Conservation (phyloP, 2,113 vertebrate species). For the Siphamia tubifer region DNA sequence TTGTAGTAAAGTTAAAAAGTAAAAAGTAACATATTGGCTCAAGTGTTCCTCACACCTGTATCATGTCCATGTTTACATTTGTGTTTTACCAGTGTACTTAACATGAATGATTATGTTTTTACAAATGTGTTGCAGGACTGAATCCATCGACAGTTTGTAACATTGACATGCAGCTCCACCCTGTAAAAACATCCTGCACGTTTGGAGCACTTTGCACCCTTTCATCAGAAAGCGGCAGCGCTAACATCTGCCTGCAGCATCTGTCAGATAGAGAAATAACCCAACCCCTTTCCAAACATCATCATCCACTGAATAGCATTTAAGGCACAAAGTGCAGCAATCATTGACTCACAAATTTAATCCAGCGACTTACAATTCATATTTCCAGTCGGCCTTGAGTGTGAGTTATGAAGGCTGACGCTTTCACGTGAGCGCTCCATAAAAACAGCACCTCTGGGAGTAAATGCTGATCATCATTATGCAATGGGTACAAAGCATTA, state of each 20-base stretch:
- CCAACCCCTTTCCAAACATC: conserved; percentile 1
- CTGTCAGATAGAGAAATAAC: background rate
- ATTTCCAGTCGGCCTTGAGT: conserved; percentile 47
- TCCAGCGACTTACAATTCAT: conserved; percentile 28
- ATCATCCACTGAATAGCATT: background rate
- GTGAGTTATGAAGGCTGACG: conserved; percentile 39
- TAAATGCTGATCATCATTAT: conserved; percentile 41
- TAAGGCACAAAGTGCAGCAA: background rate
- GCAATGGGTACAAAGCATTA: conserved; percentile 38
- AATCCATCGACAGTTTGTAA: too few relatives aligned
- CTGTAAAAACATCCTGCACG: too few relatives aligned
- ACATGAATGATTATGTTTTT: too few relatives aligned
- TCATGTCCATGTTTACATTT: too few relatives aligned
- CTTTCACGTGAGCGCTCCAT: background rate
- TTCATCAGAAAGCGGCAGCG: background rate
- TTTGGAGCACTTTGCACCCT: too few relatives aligned
- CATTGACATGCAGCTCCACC: too few relatives aligned
- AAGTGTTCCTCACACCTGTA: too few relatives aligned
- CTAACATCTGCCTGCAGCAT: background rate
- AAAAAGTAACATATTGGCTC: too few relatives aligned
- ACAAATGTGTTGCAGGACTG: too few relatives aligned
- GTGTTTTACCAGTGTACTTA: too few relatives aligned
- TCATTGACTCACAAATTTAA: conserved; percentile 4
- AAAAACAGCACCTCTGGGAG: conserved; percentile 14
- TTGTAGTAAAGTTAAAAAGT: too few relatives aligned